Evolutionary conservation across 2,797 vertebrate species (phyloP), one percentile per base, ranked within the genome.

Genomic region (Sebastes itinus): DNA sequence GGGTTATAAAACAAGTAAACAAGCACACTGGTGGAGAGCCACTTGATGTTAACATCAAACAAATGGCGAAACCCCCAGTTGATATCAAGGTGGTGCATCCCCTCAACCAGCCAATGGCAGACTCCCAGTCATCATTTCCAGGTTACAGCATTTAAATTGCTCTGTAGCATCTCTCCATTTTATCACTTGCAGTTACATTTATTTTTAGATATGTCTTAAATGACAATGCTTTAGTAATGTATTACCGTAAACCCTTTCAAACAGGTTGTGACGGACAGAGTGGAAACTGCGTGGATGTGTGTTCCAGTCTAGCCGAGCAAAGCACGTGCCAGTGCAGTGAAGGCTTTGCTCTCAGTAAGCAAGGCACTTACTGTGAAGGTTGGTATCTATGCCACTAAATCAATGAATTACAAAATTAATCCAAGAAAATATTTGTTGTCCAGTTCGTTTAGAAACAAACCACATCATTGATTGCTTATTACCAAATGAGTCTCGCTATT

Each of bases 291-390:
- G 87, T 91, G n/a, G 91, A 88, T 8, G 88, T 92, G 32, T 98
- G 97, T 80, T 94, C 93, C 58, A 87, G 64, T 61, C 84, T 89
- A 11, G 78, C 69, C 4, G 87, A 89, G 62, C 76, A 69, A 7
- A 93, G 89, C 1, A 32, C 49, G 7, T 98, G 97, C 82, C 92
- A 72, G 56, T 99, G 98, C 90, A 89, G 86, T 1, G 87, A 92
- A 32, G 98, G 98, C 4, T 99, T 96, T 82, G 74, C 87, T 46
- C 94, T 97, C 80, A 97, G 94, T 90, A 90, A 77, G 88, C 94
- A 96, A 54, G 95, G 96, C 22, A 94, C 92, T 82, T 85, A 92
- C 64, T 99, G 98, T 92, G 96, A 98, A 97, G 98, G 98, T 99
- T 93, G 10, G 90, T 83, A 42, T 58, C 14, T 7, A 5, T 10